Base-by-base conservation (phyloP, 2,888 invertebrate species). In the Hemicrepidius hirtus region DNA sequence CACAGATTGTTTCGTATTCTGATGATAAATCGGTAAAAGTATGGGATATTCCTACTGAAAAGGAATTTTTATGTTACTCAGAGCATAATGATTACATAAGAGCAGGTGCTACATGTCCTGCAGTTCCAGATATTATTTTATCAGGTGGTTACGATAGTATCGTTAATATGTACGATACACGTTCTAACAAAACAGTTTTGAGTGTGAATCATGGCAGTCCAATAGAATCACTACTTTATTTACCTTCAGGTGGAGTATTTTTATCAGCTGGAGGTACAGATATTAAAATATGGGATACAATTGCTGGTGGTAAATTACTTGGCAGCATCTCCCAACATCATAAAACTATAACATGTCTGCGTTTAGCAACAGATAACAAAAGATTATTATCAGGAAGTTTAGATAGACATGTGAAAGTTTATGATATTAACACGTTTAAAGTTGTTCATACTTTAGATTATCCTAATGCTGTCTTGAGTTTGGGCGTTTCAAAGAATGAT, bases 41-140 rank as follows among this genome's bases (percentile, higher is more conserved):
- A n/a, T 98, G 97, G 97, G 98, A 98, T 83, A 94, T 98, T 80
- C 91, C 95, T 0, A 94, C 92, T 72, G 97, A 97, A 86, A 91
- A 91, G 75, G 89, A 91, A 80, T 80, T 96, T 20, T 85, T 90
- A 16, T 90, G 88, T 40, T 94, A 91, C 81, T 85, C 88, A 20
- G 92, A 92, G 73, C 95, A 95, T 82, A 88, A 85, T 0, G 97
- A 97, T 84, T 97, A 97, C 84, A 89, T 97, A 3, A 89, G 97
- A 82, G 94, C 95, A 63, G 97, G 97, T 24, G 92, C 93, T 13
- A 89, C 93, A 2, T 95, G 93, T 83, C 92, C 94, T 6, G 90
- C 93, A 20, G 91, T 94, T 0, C 89, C 93, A 13, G 92, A 95
- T 82, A 90, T 95, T 44, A 87, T 96, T 60, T 82, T 96, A 63